These are phyloP conservation scores for Mylabris phalerata DNA, from an alignment of 1,140 invertebrate genomes.

Conservation along the genomic window DNA sequence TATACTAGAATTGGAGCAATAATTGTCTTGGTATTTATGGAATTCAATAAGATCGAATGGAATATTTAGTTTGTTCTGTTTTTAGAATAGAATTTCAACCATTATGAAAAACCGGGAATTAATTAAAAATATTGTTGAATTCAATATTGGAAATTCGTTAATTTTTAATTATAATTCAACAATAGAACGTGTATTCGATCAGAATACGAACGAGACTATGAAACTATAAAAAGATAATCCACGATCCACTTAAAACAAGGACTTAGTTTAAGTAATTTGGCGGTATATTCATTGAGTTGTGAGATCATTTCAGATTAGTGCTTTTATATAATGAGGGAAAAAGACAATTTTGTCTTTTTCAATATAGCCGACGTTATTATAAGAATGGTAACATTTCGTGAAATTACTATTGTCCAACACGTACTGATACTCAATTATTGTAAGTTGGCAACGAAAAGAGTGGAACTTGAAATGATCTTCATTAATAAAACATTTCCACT, in stretches of 20 bases:
- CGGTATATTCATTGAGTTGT: constrained; percentile 11
- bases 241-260: constrained; percentile 10
- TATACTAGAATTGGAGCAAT: no score
- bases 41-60: no score
- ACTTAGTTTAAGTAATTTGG: constrained; percentile 8
- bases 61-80: no score
- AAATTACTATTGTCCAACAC: constrained; percentile 15
- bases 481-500: no score
- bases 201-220: constrained; percentile 3
- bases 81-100: no score
- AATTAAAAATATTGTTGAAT: no score
- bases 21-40: no score
- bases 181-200: neutral
- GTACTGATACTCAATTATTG: constrained; percentile 11
- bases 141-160: no score
- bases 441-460: constrained; percentile 4
- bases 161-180: no score
- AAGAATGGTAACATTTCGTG: neutral
- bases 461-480: neutral
- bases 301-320: constrained; percentile 10
- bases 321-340: constrained; percentile 10
- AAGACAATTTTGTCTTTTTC: constrained; percentile 13
- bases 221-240: constrained; percentile 14
- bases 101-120: no score
- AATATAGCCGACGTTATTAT: constrained; percentile 7